Conservation (phyloP, 2,888 invertebrate genomes). For the Phengaris arion region DNA sequence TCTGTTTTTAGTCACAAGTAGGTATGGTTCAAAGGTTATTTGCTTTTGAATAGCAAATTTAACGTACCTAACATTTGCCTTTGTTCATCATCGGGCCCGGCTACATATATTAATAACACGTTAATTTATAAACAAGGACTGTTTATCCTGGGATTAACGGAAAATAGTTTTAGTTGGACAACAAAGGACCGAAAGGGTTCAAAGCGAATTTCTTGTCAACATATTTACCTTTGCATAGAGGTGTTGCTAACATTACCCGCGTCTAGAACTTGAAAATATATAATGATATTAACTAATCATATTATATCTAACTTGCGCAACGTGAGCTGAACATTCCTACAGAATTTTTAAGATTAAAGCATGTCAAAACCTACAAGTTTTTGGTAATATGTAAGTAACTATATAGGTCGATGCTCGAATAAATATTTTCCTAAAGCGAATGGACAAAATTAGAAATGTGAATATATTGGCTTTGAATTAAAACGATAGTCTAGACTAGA, state of each 20-base stretch:
- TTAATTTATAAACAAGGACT: conserved; percentile 78
- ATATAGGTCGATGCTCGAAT: background rate
- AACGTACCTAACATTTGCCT: conserved; percentile 66
- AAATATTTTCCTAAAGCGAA: background rate
- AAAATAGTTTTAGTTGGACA: conserved; percentile 79
- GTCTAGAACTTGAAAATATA: conserved; percentile 51
- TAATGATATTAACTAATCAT: conserved; percentile 9
- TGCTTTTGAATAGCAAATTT: conserved; percentile 25
- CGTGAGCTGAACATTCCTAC: conserved; percentile 38
- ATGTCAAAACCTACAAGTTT: background rate
- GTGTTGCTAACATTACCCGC: conserved; percentile 79
- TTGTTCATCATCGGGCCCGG: conserved; percentile 67
- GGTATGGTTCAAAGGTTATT: conserved; percentile 16
- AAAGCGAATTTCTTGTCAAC: conserved; percentile 79
- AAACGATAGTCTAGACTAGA: conserved; percentile 7
- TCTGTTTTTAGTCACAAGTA: conserved; percentile 3
- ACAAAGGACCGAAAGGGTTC: conserved; percentile 78
- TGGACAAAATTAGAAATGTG: background rate
- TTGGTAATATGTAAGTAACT: too few relatives aligned
- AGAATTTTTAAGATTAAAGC: background rate
- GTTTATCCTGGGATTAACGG: conserved; percentile 79
- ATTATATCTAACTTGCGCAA: conserved; percentile 40
- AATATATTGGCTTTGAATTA: background rate
- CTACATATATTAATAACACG: conserved; percentile 78
- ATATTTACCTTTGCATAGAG: conserved; percentile 78